phyloP scores from a whole-genome alignment of 1,140 invertebrate genomes.

The Cataglyphis hispanica region DNA sequence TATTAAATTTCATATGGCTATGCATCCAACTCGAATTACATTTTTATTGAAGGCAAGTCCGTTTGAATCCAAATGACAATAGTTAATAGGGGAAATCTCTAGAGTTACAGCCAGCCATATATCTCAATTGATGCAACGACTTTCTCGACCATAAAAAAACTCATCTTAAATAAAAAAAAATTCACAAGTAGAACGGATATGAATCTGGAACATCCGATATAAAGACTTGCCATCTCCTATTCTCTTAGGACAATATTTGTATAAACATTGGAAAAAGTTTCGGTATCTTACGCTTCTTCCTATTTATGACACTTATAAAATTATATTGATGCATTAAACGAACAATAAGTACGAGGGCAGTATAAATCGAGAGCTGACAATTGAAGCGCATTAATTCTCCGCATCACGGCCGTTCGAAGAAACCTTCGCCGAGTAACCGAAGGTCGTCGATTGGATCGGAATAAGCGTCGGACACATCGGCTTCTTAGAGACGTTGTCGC shows the following conservation, averaged over 20 bases:
- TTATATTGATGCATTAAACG: conserved; percentile 33
- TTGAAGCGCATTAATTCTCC: conserved; percentile 60
- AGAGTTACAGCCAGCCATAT: background rate
- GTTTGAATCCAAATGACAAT: background rate
- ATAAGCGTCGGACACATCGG: conserved; percentile 4
- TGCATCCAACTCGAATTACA: background rate
- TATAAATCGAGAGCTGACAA: conserved; percentile 55
- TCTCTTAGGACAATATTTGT: background rate
- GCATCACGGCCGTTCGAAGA: conserved; percentile 57
- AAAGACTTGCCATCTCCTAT: background rate
- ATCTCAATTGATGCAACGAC: background rate
- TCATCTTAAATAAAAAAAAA: background rate
- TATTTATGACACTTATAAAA: background rate
- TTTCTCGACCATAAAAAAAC: background rate
- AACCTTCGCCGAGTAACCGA: conserved; percentile 32
- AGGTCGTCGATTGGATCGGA: conserved; percentile 51
- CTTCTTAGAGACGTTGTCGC: conserved; percentile 12
- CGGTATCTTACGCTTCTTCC: background rate
- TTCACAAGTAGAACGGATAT: background rate
- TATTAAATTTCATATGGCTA: conserved; percentile 8
- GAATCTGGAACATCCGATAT: background rate
- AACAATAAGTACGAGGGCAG: conserved; percentile 50
- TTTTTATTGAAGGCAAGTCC: background rate
- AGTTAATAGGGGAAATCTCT: background rate
- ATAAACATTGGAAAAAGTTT: background rate